Evolutionary conservation across 2,888 invertebrate genomes (phyloP).

Genomic region (Drosophila yooni): DNA sequence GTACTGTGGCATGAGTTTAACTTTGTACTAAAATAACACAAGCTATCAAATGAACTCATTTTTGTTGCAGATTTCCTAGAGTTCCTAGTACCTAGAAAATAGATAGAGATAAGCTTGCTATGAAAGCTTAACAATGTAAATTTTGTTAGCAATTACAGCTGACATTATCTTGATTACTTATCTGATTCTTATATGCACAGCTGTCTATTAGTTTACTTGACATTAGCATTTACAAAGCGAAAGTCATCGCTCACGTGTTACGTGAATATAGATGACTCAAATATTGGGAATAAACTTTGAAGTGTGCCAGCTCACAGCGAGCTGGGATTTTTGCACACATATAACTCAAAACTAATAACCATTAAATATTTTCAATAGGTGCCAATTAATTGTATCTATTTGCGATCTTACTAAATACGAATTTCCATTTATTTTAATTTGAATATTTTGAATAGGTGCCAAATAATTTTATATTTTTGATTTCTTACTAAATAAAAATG

Average conservation of each 20-base stretch:
- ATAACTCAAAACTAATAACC: not conserved
- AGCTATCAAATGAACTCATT: not conserved
- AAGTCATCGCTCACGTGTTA: conserved; percentile 10
- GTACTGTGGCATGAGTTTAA: too few relatives aligned
- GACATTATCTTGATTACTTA: not conserved
- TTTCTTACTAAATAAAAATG: not conserved
- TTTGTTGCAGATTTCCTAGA: not conserved
- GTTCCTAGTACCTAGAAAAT: not conserved
- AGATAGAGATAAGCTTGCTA: not conserved
- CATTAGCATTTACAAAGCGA: not conserved
- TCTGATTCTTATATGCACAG: not conserved
- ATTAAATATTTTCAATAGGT: not conserved
- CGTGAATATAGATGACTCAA: not conserved
- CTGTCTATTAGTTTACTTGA: not conserved
- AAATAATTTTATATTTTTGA: not conserved
- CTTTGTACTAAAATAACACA: not conserved
- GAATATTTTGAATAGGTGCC: not conserved
- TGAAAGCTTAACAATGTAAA: not conserved
- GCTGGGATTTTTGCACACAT: conserved; percentile 17
- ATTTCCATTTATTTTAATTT: not conserved
- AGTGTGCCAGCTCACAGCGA: not conserved
- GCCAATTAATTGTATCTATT: not conserved
- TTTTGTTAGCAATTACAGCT: not conserved
- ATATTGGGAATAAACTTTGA: not conserved
- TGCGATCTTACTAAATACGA: not conserved